Evolutionary conservation across 2,888 invertebrate genomes (phyloP).

Genomic region (Prosopocoilus inquinatus): DNA sequence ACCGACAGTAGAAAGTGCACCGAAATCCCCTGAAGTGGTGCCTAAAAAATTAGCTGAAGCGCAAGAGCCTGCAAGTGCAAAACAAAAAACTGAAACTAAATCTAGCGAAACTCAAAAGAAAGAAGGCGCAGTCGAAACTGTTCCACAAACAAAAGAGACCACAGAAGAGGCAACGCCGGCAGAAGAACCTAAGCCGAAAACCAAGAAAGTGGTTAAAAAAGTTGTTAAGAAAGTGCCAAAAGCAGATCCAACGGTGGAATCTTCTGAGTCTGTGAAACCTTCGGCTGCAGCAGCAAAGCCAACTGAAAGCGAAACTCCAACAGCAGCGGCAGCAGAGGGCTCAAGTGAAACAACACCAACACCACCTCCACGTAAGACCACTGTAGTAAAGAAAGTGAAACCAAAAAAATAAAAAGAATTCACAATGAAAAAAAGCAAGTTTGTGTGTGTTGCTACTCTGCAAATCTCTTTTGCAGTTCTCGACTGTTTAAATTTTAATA

Average conservation of each 20-base stretch:
- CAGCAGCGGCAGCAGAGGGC: slow-evolving; percentile 32
- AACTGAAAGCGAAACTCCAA: slow-evolving; percentile 10
- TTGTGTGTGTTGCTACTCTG: slow-evolving; percentile 4
- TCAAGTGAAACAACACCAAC: slow-evolving; percentile 45
- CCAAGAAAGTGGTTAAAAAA: neutral
- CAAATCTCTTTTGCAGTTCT: slow-evolving; percentile 3
- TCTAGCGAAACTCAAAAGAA: neutral
- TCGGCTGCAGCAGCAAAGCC: slow-evolving; percentile 33
- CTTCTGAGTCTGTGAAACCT: slow-evolving; percentile 2
- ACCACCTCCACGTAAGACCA: slow-evolving; percentile 56
- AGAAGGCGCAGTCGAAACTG: neutral
- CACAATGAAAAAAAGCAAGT: no score
- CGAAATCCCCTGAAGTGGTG: neutral
- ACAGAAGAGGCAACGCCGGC: neutral
- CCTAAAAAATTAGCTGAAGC: neutral
- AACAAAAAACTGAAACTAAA: neutral
- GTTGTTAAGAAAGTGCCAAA: slow-evolving; percentile 17
- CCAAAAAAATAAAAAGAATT: slow-evolving; percentile 9
- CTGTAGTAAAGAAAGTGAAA: slow-evolving; percentile 4
- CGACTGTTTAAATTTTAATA: slow-evolving; percentile 1
- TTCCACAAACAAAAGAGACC: neutral
- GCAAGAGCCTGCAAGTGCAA: neutral
- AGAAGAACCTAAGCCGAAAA: neutral
- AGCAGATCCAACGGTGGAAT: slow-evolving; percentile 6
- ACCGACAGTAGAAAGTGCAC: slow-evolving; percentile 1